phyloP scores from a whole-genome alignment of 2,797 vertebrate species.

The Chaenodraco wilsoni region DNA sequence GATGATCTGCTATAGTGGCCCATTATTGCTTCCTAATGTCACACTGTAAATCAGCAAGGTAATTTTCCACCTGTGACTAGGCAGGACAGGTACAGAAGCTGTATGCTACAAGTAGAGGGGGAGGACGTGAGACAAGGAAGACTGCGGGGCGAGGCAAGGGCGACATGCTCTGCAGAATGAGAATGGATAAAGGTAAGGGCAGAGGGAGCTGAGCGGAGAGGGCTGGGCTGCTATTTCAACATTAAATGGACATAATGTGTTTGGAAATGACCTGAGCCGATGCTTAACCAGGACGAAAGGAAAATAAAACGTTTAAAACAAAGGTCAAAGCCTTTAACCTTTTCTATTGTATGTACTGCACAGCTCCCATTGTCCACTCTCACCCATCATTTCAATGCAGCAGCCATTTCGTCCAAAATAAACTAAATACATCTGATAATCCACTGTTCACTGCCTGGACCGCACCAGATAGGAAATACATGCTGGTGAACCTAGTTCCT shows the following conservation, averaged over 20 bases:
- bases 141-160: constrained; percentile 37
- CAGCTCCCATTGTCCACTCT: too few relatives aligned
- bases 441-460: too few relatives aligned
- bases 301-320: too few relatives aligned
- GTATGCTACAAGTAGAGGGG: constrained; percentile 17
- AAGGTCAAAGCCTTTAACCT: too few relatives aligned
- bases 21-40: constrained; percentile 78
- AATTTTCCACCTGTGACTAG: constrained; percentile 71
- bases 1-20: constrained; percentile 76
- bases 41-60: constrained; percentile 76
- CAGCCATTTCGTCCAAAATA: too few relatives aligned
- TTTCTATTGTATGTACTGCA: too few relatives aligned
- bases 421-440: too few relatives aligned
- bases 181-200: constrained; percentile 32
- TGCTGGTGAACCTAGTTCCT: too few relatives aligned
- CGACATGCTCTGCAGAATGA: constrained; percentile 39
- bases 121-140: neutral
- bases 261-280: too few relatives aligned
- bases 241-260: constrained; percentile 47
- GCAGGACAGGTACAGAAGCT: constrained; percentile 72
- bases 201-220: constrained; percentile 10
- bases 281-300: too few relatives aligned
- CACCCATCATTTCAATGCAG: too few relatives aligned
- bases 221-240: constrained; percentile 26
- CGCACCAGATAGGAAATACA: too few relatives aligned